phyloP scores from a whole-genome alignment of 1,140 invertebrate genomes.

The Vanessa atalanta region DNA sequence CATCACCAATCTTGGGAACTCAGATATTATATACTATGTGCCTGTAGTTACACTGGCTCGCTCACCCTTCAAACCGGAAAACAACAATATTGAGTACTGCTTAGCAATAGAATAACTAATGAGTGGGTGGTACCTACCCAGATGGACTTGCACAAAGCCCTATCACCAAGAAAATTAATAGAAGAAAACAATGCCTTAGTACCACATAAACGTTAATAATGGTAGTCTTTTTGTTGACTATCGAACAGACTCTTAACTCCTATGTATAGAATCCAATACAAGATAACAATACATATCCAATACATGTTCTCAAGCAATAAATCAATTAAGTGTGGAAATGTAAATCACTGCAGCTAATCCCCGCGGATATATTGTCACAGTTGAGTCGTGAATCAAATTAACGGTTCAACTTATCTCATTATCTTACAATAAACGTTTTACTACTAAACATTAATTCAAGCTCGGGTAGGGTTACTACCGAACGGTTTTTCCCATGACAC shows the following conservation, averaged over 20 bases:
- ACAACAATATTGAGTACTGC: no score
- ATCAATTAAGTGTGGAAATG: slow-evolving; percentile 13
- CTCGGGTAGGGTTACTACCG: background rate
- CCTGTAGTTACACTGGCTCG: no score
- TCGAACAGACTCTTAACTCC: background rate
- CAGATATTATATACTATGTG: no score
- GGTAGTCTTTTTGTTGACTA: background rate
- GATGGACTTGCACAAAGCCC: no score
- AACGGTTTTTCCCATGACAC: background rate
- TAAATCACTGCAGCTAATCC: slow-evolving; percentile 30
- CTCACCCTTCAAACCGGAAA: no score
- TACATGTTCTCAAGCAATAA: background rate
- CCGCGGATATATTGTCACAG: slow-evolving; percentile 26
- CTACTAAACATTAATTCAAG: slow-evolving; percentile 27
- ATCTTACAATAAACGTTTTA: slow-evolving; percentile 34
- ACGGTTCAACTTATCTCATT: slow-evolving; percentile 38
- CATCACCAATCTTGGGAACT: no score
- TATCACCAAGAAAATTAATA: no score
- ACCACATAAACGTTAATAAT: no score
- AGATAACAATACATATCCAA: background rate
- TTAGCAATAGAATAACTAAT: no score
- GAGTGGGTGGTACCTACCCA: no score
- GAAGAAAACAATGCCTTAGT: no score
- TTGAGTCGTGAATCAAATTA: slow-evolving; percentile 29
- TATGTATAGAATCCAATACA: background rate